These are phyloP conservation scores for Steinernema hermaphroditum DNA, from an alignment of 2,888 invertebrate genomes.

Conservation along the genomic window DNA sequence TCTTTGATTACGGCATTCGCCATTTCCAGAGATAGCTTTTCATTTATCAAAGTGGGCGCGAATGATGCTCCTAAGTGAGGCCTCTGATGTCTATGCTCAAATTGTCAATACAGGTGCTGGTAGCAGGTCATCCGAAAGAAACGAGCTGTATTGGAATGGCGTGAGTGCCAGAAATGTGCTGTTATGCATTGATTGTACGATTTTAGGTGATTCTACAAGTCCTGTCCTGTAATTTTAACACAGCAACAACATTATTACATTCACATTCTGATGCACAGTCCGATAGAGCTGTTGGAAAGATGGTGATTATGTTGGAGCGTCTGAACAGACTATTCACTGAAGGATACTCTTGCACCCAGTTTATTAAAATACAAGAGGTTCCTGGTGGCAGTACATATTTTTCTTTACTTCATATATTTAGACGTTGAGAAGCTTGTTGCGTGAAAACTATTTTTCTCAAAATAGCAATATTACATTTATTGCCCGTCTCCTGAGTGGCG, in stretches of 20 bases:
- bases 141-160: conserved; percentile 18
- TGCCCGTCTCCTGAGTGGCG: not conserved
- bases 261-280: not conserved
- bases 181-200: not conserved
- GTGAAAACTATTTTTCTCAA: not conserved
- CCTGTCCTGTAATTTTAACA: conserved; percentile 8
- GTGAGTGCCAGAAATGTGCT: not conserved
- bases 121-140: not conserved
- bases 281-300: not conserved
- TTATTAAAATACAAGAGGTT: conserved; percentile 1
- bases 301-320: not conserved
- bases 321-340: not conserved
- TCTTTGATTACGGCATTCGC: too few species aligned
- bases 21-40: not conserved
- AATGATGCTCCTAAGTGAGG: conserved; percentile 8
- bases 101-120: not conserved
- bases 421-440: not conserved
- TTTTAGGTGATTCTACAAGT: not conserved
- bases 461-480: not conserved
- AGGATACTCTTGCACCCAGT: not conserved
- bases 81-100: conserved; percentile 3
- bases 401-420: not conserved
- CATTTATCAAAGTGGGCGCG: conserved; percentile 5
- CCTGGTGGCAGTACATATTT: not conserved
- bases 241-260: not conserved